Evolutionary conservation across 2,888 invertebrate genomes (phyloP), one percentile per base, ranked within the genome.

Genomic region (Mesorhabditis sp.): DNA sequence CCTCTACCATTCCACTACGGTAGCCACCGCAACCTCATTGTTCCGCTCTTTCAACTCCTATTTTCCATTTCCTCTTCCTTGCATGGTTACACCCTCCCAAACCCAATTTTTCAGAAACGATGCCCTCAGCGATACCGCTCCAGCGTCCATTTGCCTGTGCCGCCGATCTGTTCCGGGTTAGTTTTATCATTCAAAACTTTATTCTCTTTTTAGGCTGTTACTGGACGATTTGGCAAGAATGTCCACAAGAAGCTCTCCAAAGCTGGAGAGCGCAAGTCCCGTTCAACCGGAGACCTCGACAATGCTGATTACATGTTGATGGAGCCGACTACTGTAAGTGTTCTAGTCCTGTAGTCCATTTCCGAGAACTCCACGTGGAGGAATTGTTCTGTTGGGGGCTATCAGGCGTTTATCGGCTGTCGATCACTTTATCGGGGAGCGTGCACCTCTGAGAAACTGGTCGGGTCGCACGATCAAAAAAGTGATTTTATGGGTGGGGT

Each of bases 211-310:
- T 50, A 50, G 58, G n/a, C 58, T 13, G 58, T 50, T 10, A n/a
- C 58, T 50, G 58, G 58, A n/a, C 7, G n/a, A 50, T 50, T 50
- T 10, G 58, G 58, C 10, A 50, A 50, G n/a, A 50, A 50, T n/a
- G 58, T 50, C 10, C 58, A 50, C 58, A 50, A 50, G n/a, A 50
- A 50, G 58, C 58, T 50, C 10, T 50, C n/a, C 58, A 13, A 10
- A 50, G n/a, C 58, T 10, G 58, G n/a, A 13, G 58, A 50, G 58
- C 7, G 58, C 10, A 50, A 50, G 58, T 50, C 10, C n/a, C 58
- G 58, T 13, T 50, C 58, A n/a, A 50, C 58, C n/a, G 58, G 58
- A 13, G 58, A 50, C 58, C 58, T 50, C 7, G 58, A 50, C 58
- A n/a, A 50, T n/a, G 10, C n/a, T 10, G 58, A 50, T n/a, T 28